phyloP scores from a whole-genome alignment of 1,140 invertebrate species.

The Goniozus legneri region DNA sequence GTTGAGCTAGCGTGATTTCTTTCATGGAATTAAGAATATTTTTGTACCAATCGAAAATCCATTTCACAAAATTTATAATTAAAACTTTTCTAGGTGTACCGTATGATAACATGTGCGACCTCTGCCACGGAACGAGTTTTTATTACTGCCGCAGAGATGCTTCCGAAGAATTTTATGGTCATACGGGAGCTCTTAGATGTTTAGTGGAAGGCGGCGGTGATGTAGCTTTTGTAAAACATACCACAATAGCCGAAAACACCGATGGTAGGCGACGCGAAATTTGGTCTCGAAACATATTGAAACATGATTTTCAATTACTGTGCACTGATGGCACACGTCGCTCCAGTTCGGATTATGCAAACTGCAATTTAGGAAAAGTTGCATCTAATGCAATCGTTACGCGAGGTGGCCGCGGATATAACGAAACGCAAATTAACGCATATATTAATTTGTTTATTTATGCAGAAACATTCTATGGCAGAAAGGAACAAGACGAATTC shows the following conservation, averaged over 20 bases:
- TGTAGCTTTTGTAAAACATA: conserved; percentile 92
- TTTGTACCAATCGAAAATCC: too few relatives aligned
- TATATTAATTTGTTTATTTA: conserved; percentile 86
- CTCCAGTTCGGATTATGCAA: conserved; percentile 71
- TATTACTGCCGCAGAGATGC: conserved; percentile 80
- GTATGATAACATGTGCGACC: conserved; percentile 87
- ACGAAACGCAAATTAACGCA: conserved; percentile 76
- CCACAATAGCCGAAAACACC: conserved; percentile 86
- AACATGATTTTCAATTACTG: conserved; percentile 88
- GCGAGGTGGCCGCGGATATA: conserved; percentile 68
- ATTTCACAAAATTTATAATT: conserved; percentile 2
- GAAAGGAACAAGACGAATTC: conserved; percentile 80
- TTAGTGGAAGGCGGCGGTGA: conserved; percentile 92
- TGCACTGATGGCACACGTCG: conserved; percentile 88
- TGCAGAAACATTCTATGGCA: conserved; percentile 86
- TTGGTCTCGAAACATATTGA: conserved; percentile 90
- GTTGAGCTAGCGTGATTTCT: too few relatives aligned
- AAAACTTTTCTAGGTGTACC: conserved; percentile 56
- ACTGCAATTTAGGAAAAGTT: conserved; percentile 88
- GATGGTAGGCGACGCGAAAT: conserved; percentile 84
- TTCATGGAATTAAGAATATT: too few relatives aligned
- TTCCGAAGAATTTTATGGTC: conserved; percentile 84
- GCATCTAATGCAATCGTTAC: conserved; percentile 90
- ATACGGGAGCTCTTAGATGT: conserved; percentile 83
- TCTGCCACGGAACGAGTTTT: conserved; percentile 85